Percentiles rank a stretch among this genome's conserved stretches.
Conservation (phyloP, 2,113 vertebrate genomes). For the Centrocercus urophasianus region DNA sequence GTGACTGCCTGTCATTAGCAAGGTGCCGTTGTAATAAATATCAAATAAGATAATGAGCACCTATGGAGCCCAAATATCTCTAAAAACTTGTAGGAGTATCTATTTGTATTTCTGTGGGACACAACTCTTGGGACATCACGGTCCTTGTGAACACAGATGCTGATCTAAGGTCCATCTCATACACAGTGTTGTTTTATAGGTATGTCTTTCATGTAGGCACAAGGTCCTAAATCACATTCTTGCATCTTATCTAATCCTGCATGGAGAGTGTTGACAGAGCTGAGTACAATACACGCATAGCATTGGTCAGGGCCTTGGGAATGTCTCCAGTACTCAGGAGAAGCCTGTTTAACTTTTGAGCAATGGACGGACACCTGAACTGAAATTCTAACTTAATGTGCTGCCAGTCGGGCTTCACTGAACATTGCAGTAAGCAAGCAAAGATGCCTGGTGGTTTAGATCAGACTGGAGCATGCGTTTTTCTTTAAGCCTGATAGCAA, state of each 20-base stretch:
- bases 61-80: not conserved
- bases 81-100: not conserved
- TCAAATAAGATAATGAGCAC: not conserved
- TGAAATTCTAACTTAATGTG: not conserved
- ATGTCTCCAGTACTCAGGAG: accelerated
- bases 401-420: not conserved
- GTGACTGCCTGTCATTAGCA: not conserved
- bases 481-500: not conserved
- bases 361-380: not conserved
- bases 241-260: not conserved
- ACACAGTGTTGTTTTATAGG: not conserved
- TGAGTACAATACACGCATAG: not conserved
- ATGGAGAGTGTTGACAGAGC: not conserved
- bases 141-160: not conserved
- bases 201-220: not conserved
- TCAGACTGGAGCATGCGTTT: not conserved
- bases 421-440: not conserved
- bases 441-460: not conserved
- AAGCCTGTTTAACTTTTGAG: not conserved
- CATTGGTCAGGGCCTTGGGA: not conserved
- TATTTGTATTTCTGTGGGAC: not conserved
- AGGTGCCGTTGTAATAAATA: not conserved
- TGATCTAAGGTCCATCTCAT: not conserved
- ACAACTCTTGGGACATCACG: not conserved
- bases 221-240: not conserved